Conservation (phyloP, 2,888 invertebrate species). For the Epistrophe eligans region DNA sequence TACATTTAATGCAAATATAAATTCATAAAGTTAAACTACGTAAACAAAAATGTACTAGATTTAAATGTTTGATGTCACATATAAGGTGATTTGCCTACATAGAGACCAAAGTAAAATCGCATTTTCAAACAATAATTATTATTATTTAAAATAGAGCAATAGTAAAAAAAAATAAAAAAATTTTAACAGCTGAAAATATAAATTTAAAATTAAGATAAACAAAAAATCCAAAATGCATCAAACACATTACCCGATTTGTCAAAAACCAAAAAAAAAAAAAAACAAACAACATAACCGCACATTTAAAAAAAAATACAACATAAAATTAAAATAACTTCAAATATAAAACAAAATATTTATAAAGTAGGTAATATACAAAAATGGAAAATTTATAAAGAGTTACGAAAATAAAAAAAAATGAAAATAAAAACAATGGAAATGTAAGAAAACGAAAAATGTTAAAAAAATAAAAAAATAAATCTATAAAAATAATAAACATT, state of each 20-base stretch:
- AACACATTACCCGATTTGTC: conserved; percentile 57
- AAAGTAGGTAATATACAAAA: conserved; percentile 47
- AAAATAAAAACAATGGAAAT: conserved; percentile 20
- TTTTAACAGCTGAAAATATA: conserved; percentile 52
- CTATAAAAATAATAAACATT: conserved; percentile 62
- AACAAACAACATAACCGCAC: conserved; percentile 52
- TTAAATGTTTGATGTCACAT: conserved; percentile 73
- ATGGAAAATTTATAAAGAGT: conserved; percentile 42
- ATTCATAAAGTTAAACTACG: conserved; percentile 21
- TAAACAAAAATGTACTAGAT: conserved; percentile 55
- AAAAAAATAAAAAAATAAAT: conserved; percentile 19
- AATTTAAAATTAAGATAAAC: not conserved
- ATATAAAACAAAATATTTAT: conserved; percentile 6
- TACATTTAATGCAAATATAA: conserved; percentile 45
- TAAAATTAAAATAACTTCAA: conserved; percentile 17
- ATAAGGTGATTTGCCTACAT: conserved; percentile 68
- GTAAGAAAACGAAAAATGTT: conserved; percentile 40
- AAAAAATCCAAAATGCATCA: not conserved
- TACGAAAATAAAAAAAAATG: conserved; percentile 25
- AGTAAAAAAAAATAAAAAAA: conserved; percentile 20
- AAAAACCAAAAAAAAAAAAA: conserved; percentile 28
- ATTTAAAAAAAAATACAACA: conserved; percentile 19
- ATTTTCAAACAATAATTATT: conserved; percentile 53
- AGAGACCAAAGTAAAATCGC: conserved; percentile 68
- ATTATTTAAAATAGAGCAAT: conserved; percentile 40